These are phyloP conservation scores for Drosophila paranaensis DNA, from an alignment of 2,888 invertebrate species.

Conservation along the genomic window DNA sequence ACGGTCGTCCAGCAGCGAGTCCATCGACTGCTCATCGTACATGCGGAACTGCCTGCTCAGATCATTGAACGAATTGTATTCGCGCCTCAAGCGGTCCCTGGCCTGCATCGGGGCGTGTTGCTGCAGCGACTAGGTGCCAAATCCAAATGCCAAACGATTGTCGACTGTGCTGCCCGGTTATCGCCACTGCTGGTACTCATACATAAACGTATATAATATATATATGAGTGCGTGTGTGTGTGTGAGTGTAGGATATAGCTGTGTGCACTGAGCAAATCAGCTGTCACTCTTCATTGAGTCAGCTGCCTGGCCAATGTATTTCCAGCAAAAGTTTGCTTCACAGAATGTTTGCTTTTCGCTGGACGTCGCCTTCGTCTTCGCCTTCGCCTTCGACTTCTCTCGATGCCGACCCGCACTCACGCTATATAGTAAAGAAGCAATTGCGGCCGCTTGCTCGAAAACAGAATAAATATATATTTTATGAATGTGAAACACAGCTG, in stretches of 20 bases:
- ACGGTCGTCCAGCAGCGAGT: conserved; percentile 58
- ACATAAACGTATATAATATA: conserved; percentile 1
- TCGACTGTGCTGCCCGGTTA: conserved; percentile 36
- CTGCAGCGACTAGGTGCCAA: conserved; percentile 34
- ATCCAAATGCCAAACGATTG: conserved; percentile 14
- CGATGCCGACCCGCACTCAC: background rate
- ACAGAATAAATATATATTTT: background rate
- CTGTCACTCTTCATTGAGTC: conserved; percentile 51
- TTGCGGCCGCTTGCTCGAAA: background rate
- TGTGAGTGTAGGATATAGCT: background rate
- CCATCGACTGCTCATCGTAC: conserved; percentile 63
- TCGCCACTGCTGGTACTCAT: conserved; percentile 32
- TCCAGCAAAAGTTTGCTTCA: conserved; percentile 34
- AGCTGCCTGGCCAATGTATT: conserved; percentile 35
- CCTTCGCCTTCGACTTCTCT: background rate
- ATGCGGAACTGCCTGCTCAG: conserved; percentile 50
- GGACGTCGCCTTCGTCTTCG: background rate
- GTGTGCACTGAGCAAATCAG: conserved; percentile 38
- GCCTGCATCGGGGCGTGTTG: conserved; percentile 46
- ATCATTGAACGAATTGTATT: conserved; percentile 66
- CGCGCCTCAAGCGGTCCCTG: conserved; percentile 49
- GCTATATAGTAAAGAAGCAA: background rate
- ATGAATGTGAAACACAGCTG: background rate
- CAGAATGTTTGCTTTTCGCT: conserved; percentile 21
- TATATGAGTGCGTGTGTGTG: background rate